Percentiles rank a stretch among this genome's conserved stretches.
Evolutionary conservation across 35 echinoderm and acorn worm genomes (phyloP).

Genomic region (Apostichopus parvimensis): DNA sequence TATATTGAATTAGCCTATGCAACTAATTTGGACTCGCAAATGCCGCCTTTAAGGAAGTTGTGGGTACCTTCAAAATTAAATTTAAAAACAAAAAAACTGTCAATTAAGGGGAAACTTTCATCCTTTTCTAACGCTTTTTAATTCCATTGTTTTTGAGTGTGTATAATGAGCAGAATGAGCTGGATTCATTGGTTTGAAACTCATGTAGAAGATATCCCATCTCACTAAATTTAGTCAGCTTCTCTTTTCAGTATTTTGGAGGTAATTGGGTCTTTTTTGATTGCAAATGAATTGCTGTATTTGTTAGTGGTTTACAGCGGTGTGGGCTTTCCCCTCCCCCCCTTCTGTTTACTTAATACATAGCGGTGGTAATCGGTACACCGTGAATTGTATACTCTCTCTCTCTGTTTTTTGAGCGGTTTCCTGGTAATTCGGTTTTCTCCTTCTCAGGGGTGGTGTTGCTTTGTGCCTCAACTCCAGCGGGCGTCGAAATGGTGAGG

Average conservation of each 20-base stretch:
- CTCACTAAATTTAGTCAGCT: too few relatives aligned
- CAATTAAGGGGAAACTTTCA: too few relatives aligned
- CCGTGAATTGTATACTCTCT: background rate
- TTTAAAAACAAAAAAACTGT: too few relatives aligned
- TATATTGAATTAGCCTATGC: too few relatives aligned
- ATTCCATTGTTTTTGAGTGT: too few relatives aligned
- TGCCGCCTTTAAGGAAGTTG: too few relatives aligned
- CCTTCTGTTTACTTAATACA: background rate
- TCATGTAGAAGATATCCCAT: too few relatives aligned
- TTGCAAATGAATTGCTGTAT: background rate
- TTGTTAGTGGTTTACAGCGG: background rate
- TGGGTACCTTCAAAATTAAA: too few relatives aligned
- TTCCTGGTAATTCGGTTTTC: slow-evolving; percentile 39
- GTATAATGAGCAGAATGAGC: too few relatives aligned
- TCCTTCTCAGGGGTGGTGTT: slow-evolving; percentile 88
- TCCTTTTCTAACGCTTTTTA: too few relatives aligned
- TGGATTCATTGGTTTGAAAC: too few relatives aligned
- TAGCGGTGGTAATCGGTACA: background rate
- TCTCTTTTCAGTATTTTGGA: background rate
- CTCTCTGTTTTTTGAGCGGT: slow-evolving; percentile 7
- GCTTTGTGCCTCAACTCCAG: slow-evolving; percentile 93
- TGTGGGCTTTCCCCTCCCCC: background rate
- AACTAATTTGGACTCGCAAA: too few relatives aligned
- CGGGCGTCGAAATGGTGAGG: slow-evolving; percentile 95
- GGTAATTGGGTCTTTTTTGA: background rate